These are phyloP conservation scores for Pygocentrus nattereri DNA, from an alignment of 2,797 vertebrate species.

Conservation along the genomic window DNA sequence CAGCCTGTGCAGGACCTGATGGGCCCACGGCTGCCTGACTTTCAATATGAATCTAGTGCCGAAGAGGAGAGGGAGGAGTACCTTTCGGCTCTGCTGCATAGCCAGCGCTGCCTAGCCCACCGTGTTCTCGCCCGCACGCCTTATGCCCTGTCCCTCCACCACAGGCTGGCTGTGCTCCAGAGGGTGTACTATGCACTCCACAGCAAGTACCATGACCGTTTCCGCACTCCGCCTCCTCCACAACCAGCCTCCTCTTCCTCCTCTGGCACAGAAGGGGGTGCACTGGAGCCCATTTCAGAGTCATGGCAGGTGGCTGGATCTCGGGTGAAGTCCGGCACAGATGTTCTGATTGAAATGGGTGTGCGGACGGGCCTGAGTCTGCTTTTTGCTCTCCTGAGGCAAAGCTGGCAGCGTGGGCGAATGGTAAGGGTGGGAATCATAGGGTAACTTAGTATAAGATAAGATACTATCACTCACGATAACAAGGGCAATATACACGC, in stretches of 20 bases:
- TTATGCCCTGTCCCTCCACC: constrained; percentile 80
- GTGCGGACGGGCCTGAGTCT: constrained; percentile 85
- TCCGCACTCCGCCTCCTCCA: constrained; percentile 71
- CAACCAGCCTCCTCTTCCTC: constrained; percentile 68
- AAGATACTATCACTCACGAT: neutral
- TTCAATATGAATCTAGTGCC: constrained; percentile 81
- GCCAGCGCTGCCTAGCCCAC: constrained; percentile 82
- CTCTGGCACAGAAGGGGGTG: constrained; percentile 69
- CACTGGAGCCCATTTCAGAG: constrained; percentile 73
- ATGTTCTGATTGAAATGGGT: constrained; percentile 86
- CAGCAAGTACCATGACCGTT: constrained; percentile 85
- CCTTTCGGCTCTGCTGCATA: constrained; percentile 80
- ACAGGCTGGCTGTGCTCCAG: constrained; percentile 80
- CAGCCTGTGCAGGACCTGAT: constrained; percentile 83
- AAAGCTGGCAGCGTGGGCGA: constrained; percentile 79
- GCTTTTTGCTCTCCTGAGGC: constrained; percentile 83
- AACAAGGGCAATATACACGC: too few relatives aligned
- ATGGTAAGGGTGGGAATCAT: neutral
- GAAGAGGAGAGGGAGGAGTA: constrained; percentile 82
- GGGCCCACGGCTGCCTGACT: constrained; percentile 83
- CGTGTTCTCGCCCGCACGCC: constrained; percentile 81
- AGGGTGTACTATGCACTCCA: constrained; percentile 85
- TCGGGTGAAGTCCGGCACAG: constrained; percentile 79
- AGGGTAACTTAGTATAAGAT: neutral
- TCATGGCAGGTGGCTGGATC: constrained; percentile 68